A percentile compares a stretch with the other conserved stretches of the same genome.
Conservation (phyloP, 2,797 vertebrate species). For the Epinephelus malabaricus region DNA sequence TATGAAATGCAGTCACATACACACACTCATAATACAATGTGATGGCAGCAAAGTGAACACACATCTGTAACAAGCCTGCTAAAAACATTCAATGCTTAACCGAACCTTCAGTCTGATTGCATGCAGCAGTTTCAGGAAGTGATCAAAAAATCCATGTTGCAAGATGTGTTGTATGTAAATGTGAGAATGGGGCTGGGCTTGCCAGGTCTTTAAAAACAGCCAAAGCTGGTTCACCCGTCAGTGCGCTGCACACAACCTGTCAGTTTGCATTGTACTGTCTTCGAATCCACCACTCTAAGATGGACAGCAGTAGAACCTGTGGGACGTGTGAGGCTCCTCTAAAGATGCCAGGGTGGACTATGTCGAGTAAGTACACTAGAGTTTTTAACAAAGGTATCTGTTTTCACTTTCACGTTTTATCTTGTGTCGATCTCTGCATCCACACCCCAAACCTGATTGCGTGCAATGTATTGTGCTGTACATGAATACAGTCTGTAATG, state of each 20-base stretch:
- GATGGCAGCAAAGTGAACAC: neutral
- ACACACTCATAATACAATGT: neutral
- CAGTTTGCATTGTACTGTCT: neutral
- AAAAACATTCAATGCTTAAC: neutral
- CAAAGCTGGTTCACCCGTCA: neutral
- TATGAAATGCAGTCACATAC: no score
- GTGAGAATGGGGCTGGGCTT: neutral
- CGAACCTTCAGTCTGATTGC: neutral
- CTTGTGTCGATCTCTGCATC: neutral
- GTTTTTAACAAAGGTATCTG: neutral
- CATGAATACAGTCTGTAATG: no score
- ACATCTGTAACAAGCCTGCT: neutral
- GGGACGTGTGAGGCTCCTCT: no score
- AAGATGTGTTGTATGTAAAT: neutral
- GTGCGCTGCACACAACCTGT: neutral
- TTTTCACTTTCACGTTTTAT: neutral
- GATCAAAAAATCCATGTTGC: neutral
- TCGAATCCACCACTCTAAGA: no score
- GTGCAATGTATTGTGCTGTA: neutral
- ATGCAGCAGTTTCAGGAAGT: neutral
- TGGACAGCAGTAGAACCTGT: no score
- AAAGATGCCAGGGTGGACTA: neutral
- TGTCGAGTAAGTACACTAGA: constrained; percentile 18
- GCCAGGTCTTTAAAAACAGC: neutral
- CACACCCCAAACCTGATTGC: neutral